These are phyloP conservation scores for Mallotus villosus DNA, from an alignment of 2,797 vertebrate species.

Conservation along the genomic window DNA sequence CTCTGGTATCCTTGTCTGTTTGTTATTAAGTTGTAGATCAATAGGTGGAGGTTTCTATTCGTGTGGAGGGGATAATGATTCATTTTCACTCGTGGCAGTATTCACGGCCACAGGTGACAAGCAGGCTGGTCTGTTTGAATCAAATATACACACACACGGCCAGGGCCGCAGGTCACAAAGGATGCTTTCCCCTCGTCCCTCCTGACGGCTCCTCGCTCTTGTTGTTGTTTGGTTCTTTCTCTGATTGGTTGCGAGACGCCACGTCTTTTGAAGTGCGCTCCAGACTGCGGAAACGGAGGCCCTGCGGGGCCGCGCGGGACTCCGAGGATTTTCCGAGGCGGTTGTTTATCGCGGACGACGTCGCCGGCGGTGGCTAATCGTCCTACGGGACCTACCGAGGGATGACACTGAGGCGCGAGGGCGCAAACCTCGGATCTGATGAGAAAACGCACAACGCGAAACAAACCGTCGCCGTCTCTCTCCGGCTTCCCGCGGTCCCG, in stretches of 20 bases:
- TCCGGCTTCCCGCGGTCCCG: constrained; percentile 16
- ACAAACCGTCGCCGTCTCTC: not conserved
- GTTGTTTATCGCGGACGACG: not conserved
- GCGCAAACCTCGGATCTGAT: not conserved
- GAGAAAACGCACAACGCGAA: not conserved
- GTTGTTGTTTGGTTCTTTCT: not conserved
- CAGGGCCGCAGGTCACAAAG: constrained; percentile 25
- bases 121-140: constrained; percentile 47
- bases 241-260: not conserved
- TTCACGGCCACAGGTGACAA: too few relatives aligned
- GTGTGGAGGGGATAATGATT: not conserved
- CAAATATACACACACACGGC: constrained; percentile 38
- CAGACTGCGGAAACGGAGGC: not conserved
- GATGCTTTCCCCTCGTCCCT: not conserved
- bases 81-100: constrained; percentile 5
- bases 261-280: not conserved
- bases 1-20: not conserved
- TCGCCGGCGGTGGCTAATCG: constrained; percentile 2
- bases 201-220: too few relatives aligned
- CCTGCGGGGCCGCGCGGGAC: not conserved
- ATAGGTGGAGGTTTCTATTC: not conserved
- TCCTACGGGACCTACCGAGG: not conserved
- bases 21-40: not conserved
- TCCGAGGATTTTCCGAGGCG: not conserved
- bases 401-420: constrained; percentile 12